Conservation (phyloP, 2,888 invertebrate species). For the Brenthis hecate region DNA sequence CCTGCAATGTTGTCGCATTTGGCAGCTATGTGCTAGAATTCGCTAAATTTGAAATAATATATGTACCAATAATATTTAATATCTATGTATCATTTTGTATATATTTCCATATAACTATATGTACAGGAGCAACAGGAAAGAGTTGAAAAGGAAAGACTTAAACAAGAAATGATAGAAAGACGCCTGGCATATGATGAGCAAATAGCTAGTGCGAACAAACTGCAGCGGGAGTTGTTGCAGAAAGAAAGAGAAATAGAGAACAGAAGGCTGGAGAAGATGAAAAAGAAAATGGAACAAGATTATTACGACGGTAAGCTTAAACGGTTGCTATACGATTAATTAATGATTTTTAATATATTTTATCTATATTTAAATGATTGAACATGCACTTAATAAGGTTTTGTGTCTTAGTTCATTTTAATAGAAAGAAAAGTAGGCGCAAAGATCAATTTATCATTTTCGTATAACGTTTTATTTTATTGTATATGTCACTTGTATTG, state of each 20-base stretch:
- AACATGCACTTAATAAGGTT: not conserved
- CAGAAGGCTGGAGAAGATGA: constrained; percentile 60
- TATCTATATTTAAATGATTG: not conserved
- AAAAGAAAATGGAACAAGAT: constrained; percentile 69
- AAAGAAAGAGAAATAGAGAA: constrained; percentile 68
- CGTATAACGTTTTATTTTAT: too few relatives aligned
- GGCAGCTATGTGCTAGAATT: too few relatives aligned
- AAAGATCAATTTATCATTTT: too few relatives aligned
- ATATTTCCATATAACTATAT: not conserved
- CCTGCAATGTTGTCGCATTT: too few relatives aligned
- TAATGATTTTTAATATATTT: not conserved
- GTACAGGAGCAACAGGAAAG: constrained; percentile 62
- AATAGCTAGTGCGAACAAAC: constrained; percentile 64
- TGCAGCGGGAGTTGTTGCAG: constrained; percentile 56
- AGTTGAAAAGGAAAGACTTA: constrained; percentile 50
- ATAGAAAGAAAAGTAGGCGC: too few relatives aligned
- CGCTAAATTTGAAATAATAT: too few relatives aligned
- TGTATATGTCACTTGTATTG: too few relatives aligned
- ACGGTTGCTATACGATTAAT: too few relatives aligned
- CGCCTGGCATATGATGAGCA: constrained; percentile 68
- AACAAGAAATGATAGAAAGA: constrained; percentile 63
- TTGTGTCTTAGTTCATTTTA: not conserved
- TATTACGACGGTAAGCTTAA: constrained; percentile 59
- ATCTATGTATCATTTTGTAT: too few relatives aligned
- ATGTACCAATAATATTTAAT: too few relatives aligned